phyloP scores from a whole-genome alignment of 2,113 vertebrate genomes.

The Blennius ocellaris region DNA sequence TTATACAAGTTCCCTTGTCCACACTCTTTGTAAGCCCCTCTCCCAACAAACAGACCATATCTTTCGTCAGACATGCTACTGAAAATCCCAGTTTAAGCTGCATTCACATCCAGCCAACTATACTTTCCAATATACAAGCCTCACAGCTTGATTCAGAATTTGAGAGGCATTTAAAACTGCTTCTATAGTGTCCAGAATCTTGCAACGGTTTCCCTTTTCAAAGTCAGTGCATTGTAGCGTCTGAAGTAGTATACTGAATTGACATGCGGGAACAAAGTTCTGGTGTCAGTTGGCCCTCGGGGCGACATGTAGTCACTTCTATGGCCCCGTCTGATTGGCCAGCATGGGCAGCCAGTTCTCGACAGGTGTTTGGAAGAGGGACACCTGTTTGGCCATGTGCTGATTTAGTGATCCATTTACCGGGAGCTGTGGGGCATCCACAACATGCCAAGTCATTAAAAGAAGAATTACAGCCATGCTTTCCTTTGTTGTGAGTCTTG shows the following conservation, averaged over 20 bases:
- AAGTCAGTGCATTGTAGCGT: slow-evolving; percentile 35
- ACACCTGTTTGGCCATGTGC: slow-evolving; percentile 88
- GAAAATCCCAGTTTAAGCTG: slow-evolving; percentile 56
- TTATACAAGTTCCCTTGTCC: slow-evolving; percentile 83
- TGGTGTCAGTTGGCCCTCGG: slow-evolving; percentile 81
- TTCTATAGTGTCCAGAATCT: background rate
- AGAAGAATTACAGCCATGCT: slow-evolving; percentile 77
- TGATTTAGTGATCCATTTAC: slow-evolving; percentile 85
- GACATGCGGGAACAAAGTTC: slow-evolving; percentile 51
- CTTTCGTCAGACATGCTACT: slow-evolving; percentile 70
- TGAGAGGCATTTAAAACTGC: slow-evolving; percentile 24
- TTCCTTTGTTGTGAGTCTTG: slow-evolving; percentile 70
- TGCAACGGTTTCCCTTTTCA: slow-evolving; percentile 33
- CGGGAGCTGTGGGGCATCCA: slow-evolving; percentile 75
- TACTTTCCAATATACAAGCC: slow-evolving; percentile 32
- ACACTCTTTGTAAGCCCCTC: slow-evolving; percentile 46
- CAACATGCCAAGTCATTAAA: slow-evolving; percentile 86
- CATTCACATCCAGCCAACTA: slow-evolving; percentile 53
- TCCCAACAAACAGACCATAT: slow-evolving; percentile 47
- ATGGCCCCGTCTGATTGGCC: slow-evolving; percentile 86
- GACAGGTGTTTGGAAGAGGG: slow-evolving; percentile 83
- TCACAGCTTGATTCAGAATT: slow-evolving; percentile 37
- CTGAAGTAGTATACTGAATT: slow-evolving; percentile 7
- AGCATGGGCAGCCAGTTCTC: slow-evolving; percentile 52
- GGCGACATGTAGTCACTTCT: slow-evolving; percentile 82